Evolutionary conservation across 2,797 vertebrate species (phyloP), one percentile per base, ranked within the genome.

Genomic region (Lagocephalus sceleratus): DNA sequence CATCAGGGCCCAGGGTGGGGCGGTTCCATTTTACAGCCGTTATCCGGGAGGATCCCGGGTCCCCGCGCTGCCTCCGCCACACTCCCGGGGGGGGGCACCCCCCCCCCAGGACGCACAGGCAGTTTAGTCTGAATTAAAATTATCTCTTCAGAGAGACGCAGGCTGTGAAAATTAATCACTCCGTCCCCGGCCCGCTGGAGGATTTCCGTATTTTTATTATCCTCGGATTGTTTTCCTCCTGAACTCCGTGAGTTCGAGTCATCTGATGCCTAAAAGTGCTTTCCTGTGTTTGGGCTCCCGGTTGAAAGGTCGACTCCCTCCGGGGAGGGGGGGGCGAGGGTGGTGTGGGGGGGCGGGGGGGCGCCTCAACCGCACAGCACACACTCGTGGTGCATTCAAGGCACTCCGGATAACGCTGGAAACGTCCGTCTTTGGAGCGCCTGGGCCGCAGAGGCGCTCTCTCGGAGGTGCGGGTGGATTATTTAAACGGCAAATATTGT

Each of bases 91-190:
- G n/a, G n/a, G n/a, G n/a, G n/a, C n/a, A n/a, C n/a, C n/a, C n/a
- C n/a, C n/a, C 60, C 62, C 51, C 41, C 29, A 53, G 69, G 60
- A 60, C 51, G 23, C 38, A 53, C 38, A 41, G 50, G 43, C 46
- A 54, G 67, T 75, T 75, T 40, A 53, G 54, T 66, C 47, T 58
- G 61, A 79, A 74, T 83, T 77, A 57, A 68, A 81, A 71, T 58
- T 0, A 59, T 76, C 66, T 82, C 59, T 65, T 67, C 51, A 59
- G 61, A 75, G 57, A 74, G 21, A 76, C 22, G 19, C n/a, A 50
- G 59, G 32, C 52, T 39, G 50, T 17, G 57, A 40, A 46, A 68
- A 50, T 61, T 72, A 76, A 76, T 81, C 58, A 65, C 47, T 55
- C 54, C 69, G 59, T 54, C 54, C 63, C 41, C 29, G 71, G 68